Conservation (phyloP, 2,797 vertebrate genomes). For the Craterocephalus amniculus region DNA sequence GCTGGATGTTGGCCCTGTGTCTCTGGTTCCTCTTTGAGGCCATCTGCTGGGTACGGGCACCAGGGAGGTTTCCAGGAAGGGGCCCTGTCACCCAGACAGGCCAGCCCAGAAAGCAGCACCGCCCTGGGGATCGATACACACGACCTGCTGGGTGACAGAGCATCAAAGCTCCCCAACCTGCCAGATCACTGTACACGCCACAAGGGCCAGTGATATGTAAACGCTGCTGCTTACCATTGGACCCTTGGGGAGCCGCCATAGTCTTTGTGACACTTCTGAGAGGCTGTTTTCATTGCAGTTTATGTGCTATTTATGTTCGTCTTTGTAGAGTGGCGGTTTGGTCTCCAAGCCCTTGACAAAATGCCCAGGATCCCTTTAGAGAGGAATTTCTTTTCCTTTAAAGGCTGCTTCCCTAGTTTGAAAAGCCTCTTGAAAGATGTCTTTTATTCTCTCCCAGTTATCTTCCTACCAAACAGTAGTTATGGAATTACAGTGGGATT, state of each 20-base stretch:
- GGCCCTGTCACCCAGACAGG: conserved; percentile 75
- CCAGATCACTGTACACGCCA: conserved; percentile 77
- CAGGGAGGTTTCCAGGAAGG: conserved; percentile 78
- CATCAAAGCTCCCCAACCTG: conserved; percentile 79
- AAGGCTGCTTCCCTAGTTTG: conserved; percentile 46
- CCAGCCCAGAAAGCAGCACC: conserved; percentile 73
- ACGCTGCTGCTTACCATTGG: conserved; percentile 63
- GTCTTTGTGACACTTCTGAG: conserved; percentile 76
- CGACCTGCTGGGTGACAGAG: conserved; percentile 79
- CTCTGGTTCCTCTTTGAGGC: conserved; percentile 86
- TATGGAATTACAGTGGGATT: background rate
- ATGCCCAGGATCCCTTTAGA: conserved; percentile 68
- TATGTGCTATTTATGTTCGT: conserved; percentile 73
- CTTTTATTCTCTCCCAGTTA: conserved; percentile 3
- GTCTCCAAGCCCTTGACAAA: conserved; percentile 68
- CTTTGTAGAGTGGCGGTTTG: conserved; percentile 69
- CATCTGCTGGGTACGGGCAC: conserved; percentile 86
- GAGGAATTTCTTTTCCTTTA: conserved; percentile 51
- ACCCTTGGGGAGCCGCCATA: conserved; percentile 43
- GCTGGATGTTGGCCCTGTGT: conserved; percentile 82
- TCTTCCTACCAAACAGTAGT: conserved; percentile 12
- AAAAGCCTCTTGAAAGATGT: conserved; percentile 15
- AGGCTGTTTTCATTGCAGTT: conserved; percentile 62
- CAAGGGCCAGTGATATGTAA: conserved; percentile 70
- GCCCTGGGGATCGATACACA: conserved; percentile 73